phyloP scores from a whole-genome alignment of 2,797 vertebrate species.

The Hippopotamyrus pictus region DNA sequence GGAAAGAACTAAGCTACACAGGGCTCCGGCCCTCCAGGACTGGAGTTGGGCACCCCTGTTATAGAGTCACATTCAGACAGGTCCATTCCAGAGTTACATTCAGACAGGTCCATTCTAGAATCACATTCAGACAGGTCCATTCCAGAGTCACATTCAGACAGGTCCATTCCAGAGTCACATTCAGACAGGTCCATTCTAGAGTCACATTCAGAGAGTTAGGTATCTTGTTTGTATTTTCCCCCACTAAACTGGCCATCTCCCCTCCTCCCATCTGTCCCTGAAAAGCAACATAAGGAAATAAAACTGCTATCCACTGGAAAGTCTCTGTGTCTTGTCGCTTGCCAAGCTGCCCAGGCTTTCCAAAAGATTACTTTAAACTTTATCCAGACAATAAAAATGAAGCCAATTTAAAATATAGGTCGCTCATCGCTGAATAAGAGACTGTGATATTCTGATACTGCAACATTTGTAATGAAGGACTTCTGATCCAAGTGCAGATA shows the following conservation, averaged over 20 bases:
- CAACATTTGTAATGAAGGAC: neutral
- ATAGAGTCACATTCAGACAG: neutral
- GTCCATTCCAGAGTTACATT: neutral
- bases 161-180: neutral
- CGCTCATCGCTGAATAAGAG: neutral
- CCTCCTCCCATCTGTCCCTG: neutral
- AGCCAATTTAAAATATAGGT: constrained; percentile 5
- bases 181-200: neutral
- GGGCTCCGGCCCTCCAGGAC: too few relatives aligned
- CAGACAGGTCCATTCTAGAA: neutral
- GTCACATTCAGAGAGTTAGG: neutral
- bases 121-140: neutral
- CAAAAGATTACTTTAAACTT: constrained; percentile 6
- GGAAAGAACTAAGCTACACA: too few relatives aligned
- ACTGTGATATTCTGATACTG: neutral
- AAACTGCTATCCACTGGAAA: neutral
- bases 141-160: neutral
- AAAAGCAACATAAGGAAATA: neutral
- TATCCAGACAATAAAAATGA: constrained; percentile 6
- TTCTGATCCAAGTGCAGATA: neutral
- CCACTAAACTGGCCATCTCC: neutral
- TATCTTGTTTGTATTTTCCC: neutral
- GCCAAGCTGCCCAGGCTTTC: neutral
- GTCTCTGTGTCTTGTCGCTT: neutral
- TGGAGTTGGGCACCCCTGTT: too few relatives aligned